Evolutionary conservation across 2,797 vertebrate species (phyloP), one percentile per base, ranked within the genome.

Genomic region (Hippopotamyrus pictus): DNA sequence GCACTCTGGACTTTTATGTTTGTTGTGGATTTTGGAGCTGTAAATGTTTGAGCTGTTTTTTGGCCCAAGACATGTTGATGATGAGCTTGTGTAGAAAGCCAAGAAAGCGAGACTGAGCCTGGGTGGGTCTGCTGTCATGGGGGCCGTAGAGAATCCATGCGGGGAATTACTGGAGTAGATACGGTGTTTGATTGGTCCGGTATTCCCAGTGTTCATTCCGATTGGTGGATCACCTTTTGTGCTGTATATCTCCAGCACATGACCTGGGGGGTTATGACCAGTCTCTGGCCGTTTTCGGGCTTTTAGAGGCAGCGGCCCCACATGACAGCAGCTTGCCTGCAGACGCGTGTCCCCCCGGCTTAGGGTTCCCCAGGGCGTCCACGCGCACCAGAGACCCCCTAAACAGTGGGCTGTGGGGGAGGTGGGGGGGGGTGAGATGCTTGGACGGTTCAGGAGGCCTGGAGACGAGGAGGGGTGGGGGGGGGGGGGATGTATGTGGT

Each of bases 1-100:
- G 94, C 94, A 95, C 93, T 93, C 95, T 96, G 95, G 96, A 96
- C 92, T 93, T 91, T 92, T 94, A 92, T 92, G 93, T 90, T 92
- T 94, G 92, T 22, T 22, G 76, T 82, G 83, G 91, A 90, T 90
- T 89, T 91, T 94, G 48, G 11, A 83, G 17, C 89, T 90, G 91
- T 94, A 88, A 88, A 91, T 91, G 89, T 91, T 92, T 89, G 88
- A 92, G 41, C 89, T 90, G 48, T 92, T 90, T 90, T 90, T 65
- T 92, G 41, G 93, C 54, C 92, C 91, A 94, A 92, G 91, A 94
- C 92, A 90, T 53, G 89, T 94, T 92, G 76, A 93, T 93, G n/a
- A 22, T 50, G 79, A 84, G 91, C 94, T 91, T 93, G 92, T 92
- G 88, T 92, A 93, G 92, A 94, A 93, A 46, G 33, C 65, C 50